Conservation (phyloP, 1,140 invertebrate species). For the Globodera rostochiensis region DNA sequence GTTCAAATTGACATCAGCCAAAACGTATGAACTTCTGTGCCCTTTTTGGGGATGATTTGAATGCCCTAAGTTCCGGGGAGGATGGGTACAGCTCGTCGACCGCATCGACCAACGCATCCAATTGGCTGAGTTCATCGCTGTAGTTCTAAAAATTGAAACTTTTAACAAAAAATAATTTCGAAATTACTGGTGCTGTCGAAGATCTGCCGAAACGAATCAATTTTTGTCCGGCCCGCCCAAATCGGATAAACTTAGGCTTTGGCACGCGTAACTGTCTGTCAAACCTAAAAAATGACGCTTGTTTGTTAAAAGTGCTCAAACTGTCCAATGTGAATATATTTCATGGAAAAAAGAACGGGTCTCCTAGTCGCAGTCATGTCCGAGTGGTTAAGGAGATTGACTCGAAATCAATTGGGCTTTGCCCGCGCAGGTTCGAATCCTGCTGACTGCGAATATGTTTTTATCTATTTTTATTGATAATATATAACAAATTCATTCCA, state of each 20-base stretch:
- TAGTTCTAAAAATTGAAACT: background rate
- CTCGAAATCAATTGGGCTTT: constrained; percentile 44
- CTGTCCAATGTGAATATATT: background rate
- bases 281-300: constrained; percentile 36
- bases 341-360: background rate
- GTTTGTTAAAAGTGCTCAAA: no score
- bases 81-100: constrained; percentile 16
- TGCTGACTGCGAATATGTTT: constrained; percentile 53
- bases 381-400: constrained; percentile 43
- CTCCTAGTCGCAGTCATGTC: constrained; percentile 28
- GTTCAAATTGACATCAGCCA: constrained; percentile 19
- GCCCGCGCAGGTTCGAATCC: constrained; percentile 58
- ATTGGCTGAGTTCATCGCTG: constrained; percentile 10
- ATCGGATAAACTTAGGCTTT: constrained; percentile 47
- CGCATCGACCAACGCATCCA: constrained; percentile 19
- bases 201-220: constrained; percentile 46
- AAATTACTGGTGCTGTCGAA: background rate
- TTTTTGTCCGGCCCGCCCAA: constrained; percentile 40
- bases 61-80: constrained; percentile 12
- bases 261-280: constrained; percentile 37
- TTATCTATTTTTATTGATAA: constrained; percentile 27
- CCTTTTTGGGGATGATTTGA: constrained; percentile 32
- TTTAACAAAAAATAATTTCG: constrained; percentile 17
- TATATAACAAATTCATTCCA: background rate
- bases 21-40: constrained; percentile 42